Conservation (phyloP, 2,113 vertebrate species). For the Eurystomus gularis region DNA sequence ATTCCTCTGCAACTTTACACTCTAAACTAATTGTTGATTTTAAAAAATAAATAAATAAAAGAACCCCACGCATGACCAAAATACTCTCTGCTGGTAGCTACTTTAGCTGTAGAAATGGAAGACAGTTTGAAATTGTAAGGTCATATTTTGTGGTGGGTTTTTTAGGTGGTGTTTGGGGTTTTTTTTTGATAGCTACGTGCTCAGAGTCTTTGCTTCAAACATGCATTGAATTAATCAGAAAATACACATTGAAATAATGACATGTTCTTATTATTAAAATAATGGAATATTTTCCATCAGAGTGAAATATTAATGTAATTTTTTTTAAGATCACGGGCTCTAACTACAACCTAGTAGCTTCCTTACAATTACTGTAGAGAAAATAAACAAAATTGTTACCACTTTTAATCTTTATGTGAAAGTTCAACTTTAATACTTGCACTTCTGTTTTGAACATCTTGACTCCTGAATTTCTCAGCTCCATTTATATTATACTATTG, state of each 20-base stretch:
- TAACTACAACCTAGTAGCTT: not conserved
- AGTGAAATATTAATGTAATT: not conserved
- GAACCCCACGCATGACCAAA: fast-evolving
- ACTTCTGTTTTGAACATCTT: not conserved
- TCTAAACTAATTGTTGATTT: not conserved
- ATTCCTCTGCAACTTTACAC: not conserved
- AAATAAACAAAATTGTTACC: fast-evolving
- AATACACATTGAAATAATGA: not conserved
- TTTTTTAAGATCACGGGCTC: not conserved
- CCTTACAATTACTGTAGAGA: not conserved
- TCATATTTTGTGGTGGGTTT: fast-evolving
- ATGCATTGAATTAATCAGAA: not conserved
- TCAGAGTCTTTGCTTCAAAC: not conserved
- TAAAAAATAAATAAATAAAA: not conserved
- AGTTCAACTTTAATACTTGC: not conserved
- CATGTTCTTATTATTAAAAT: not conserved
- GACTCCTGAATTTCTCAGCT: not conserved
- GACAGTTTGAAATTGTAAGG: fast-evolving
- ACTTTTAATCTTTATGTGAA: not conserved
- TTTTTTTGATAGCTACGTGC: not conserved
- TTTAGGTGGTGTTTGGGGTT: not conserved
- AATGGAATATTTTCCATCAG: not conserved
- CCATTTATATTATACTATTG: not conserved
- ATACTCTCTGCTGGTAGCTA: not conserved
- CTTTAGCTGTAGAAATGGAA: not conserved